Evolutionary conservation across 2,888 invertebrate species (phyloP), one percentile per base, ranked within the genome.

Genomic region (Netelia virgata): DNA sequence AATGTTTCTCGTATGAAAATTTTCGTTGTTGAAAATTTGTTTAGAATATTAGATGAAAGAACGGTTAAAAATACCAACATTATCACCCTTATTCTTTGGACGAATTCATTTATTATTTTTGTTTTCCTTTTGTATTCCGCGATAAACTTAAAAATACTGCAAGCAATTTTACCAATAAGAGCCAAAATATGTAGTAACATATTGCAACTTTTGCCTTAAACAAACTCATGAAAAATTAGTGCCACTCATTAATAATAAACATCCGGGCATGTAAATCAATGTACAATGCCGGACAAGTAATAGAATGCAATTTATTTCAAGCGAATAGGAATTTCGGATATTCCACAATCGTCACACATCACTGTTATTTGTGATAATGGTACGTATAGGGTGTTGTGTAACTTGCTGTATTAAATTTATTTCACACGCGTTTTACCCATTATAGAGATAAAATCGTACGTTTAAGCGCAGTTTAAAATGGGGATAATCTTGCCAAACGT

Each of bases 331-430:
- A 74, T 5, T 81, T 61, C 23, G 43, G n/a, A 20, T 36, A 64
- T 68, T 63, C 50, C 20, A 63, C 14, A 20, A 76, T 76, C 66
- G 76, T n/a, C 55, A 14, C 28, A 6, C 6, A 64, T 50, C 75
- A 66, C 64, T 80, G 23, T 16, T 53, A 72, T 36, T 75, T 72
- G 80, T 72, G 59, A 72, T 80, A 63, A 36, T 73, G 20, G 47
- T 14, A 20, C 36, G 20, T 70, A 20, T 55, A 36, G 43, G 57
- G 61, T 18, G 36, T 74, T 70, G 83, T 74, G 74, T 74, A 74
- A 79, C 74, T 61, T 61, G 66, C 50, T 53, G 41, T 61, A 50
- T 53, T 81, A 16, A 74, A 72, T 76, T 76, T 3, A 63, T 53
- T 63, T 80, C 50, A 47, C 66, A 66, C 11, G 72, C 47, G 23